A percentile compares a stretch with the other conserved stretches of the same genome.
Evolutionary conservation across 2,113 vertebrate species (phyloP).

Genomic region (Syngnathus floridae): DNA sequence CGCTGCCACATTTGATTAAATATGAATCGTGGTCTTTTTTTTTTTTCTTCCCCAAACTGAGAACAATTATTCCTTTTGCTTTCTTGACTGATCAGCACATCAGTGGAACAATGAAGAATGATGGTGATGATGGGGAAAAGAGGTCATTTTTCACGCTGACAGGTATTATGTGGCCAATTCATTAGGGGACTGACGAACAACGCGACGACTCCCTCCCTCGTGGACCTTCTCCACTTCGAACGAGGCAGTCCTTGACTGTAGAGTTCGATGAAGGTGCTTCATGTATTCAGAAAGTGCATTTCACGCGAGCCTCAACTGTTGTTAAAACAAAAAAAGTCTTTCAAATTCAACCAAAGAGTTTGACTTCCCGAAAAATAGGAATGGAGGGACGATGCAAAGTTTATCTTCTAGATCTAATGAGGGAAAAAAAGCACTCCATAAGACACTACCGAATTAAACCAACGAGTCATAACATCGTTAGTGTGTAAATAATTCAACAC

Average conservation of each 20-base stretch:
- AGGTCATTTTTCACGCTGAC: conserved; percentile 45
- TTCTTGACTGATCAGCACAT: conserved; percentile 27
- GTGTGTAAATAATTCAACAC: too few species aligned
- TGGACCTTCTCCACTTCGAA: conserved; percentile 23
- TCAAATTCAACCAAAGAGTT: too few species aligned
- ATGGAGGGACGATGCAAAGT: too few species aligned
- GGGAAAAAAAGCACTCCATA: too few species aligned
- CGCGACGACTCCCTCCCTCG: neutral
- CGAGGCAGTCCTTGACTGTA: conserved; percentile 25
- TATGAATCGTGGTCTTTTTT: conserved; percentile 16
- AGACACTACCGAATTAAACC: too few species aligned
- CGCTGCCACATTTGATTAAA: neutral
- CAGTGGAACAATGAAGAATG: conserved; percentile 33
- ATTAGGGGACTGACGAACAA: conserved; percentile 41
- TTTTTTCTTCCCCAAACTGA: conserved; percentile 11
- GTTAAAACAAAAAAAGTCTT: too few species aligned
- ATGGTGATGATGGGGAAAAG: conserved; percentile 22
- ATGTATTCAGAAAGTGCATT: neutral
- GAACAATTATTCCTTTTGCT: conserved; percentile 17
- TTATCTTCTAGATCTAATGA: too few species aligned
- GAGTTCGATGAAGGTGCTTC: conserved; percentile 19
- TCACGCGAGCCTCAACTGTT: too few species aligned
- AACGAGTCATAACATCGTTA: too few species aligned
- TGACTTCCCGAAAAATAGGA: too few species aligned
- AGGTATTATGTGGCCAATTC: conserved; percentile 42